Percentiles rank a stretch among this genome's conserved stretches.
Evolutionary conservation across 2,113 vertebrate genomes (phyloP).

Genomic region (Carassius gibelio): DNA sequence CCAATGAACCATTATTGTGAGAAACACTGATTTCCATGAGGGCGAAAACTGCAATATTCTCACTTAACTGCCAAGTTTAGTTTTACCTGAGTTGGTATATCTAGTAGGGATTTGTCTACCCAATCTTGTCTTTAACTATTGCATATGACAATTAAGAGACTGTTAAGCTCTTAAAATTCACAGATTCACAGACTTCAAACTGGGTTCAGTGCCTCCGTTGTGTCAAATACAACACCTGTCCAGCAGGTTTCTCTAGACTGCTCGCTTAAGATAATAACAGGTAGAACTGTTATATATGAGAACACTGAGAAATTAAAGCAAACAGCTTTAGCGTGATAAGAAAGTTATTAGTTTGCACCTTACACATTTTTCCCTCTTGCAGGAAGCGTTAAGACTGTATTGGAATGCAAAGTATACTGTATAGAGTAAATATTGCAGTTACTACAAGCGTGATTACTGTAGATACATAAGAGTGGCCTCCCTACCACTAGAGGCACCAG

Average conservation of each 20-base stretch:
- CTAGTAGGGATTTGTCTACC: constrained; percentile 67
- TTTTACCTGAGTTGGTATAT: constrained; percentile 76
- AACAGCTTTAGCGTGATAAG: constrained; percentile 67
- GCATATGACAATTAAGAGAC: constrained; percentile 51
- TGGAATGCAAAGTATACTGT: constrained; percentile 79
- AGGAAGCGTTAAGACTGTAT: constrained; percentile 74
- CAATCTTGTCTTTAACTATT: constrained; percentile 51
- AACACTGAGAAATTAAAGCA: constrained; percentile 50
- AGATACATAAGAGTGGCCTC: constrained; percentile 78
- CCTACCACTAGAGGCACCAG: constrained; percentile 71
- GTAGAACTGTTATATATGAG: constrained; percentile 55
- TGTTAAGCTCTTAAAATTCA: constrained; percentile 8
- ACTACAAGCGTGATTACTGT: constrained; percentile 81
- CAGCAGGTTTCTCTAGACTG: constrained; percentile 71
- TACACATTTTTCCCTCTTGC: constrained; percentile 63
- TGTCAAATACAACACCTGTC: constrained; percentile 68
- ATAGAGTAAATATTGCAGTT: constrained; percentile 78
- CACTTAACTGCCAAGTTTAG: no score
- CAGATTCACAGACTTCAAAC: constrained; percentile 28
- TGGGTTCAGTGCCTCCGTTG: constrained; percentile 39
- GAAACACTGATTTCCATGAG: constrained; percentile 54
- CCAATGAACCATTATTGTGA: constrained; percentile 55
- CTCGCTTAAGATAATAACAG: constrained; percentile 48
- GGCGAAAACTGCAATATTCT: constrained; percentile 41
- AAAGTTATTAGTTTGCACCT: constrained; percentile 67